These are phyloP conservation scores for Neoascia interrupta DNA, from an alignment of 2,888 invertebrate genomes.

Conservation along the genomic window DNA sequence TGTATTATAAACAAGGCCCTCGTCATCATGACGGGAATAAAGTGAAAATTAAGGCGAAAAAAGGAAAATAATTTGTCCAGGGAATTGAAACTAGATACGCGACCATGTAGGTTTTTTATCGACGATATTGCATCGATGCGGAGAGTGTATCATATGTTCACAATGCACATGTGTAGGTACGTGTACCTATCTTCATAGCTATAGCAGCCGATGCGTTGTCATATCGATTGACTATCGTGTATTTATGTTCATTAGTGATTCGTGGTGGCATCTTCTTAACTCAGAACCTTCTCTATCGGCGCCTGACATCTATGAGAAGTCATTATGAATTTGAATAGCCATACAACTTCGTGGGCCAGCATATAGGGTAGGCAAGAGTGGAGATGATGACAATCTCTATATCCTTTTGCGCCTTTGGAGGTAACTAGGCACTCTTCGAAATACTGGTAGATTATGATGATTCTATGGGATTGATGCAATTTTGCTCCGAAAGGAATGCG, in stretches of 20 bases:
- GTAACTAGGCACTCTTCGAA: not conserved
- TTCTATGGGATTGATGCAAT: conserved; percentile 61
- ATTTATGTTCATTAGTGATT: conserved; percentile 64
- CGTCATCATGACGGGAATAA: conserved; percentile 7
- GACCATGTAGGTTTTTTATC: conserved; percentile 23
- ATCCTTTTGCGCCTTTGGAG: conserved; percentile 44
- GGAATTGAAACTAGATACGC: conserved; percentile 60
- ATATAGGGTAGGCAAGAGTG: no score
- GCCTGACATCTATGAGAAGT: conserved; percentile 60
- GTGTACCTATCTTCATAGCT: not conserved
- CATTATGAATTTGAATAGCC: conserved; percentile 52
- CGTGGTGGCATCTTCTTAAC: conserved; percentile 64
- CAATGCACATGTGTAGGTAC: no score
- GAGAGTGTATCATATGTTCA: conserved; percentile 37
- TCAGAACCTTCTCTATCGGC: conserved; percentile 48
- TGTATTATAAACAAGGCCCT: conserved; percentile 1
- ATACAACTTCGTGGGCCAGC: conserved; percentile 25
- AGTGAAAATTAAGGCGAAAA: not conserved
- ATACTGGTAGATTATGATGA: conserved; percentile 34
- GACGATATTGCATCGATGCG: conserved; percentile 21
- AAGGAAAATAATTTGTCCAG: conserved; percentile 25
- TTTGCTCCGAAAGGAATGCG: conserved; percentile 45
- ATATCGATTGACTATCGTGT: conserved; percentile 64
- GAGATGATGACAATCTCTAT: conserved; percentile 53
- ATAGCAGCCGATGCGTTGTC: conserved; percentile 31